phyloP scores from a whole-genome alignment of 2,888 invertebrate genomes.

The Saturnia pavonia region DNA sequence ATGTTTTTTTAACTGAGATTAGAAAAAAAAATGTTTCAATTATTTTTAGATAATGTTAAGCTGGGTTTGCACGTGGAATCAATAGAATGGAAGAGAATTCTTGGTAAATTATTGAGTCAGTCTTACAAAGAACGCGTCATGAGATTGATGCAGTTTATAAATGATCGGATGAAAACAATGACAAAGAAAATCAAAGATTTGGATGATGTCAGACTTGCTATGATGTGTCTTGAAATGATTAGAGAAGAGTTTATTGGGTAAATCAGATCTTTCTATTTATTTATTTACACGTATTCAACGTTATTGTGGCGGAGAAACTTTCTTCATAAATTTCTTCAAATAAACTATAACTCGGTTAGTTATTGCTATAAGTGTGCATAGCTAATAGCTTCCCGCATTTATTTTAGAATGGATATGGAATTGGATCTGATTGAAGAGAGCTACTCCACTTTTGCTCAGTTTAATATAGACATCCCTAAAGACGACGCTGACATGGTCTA shows the following conservation, averaged over 20 bases:
- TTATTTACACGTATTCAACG: not conserved
- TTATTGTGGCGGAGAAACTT: not conserved
- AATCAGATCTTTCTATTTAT: conserved; percentile 10
- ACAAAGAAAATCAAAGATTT: conserved; percentile 87
- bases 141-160: conserved; percentile 88
- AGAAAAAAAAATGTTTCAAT: not conserved
- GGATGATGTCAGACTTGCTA: conserved; percentile 90
- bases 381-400: conserved; percentile 19
- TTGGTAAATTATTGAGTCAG: conserved; percentile 86
- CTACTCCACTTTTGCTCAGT: conserved; percentile 86
- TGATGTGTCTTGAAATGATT: conserved; percentile 89
- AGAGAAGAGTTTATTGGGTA: conserved; percentile 88
- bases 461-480: conserved; percentile 85
- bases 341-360: not conserved
- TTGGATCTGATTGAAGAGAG: conserved; percentile 90
- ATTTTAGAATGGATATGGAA: conserved; percentile 86
- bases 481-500: conserved; percentile 92
- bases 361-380: not conserved
- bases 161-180: conserved; percentile 87
- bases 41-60: conserved; percentile 82
- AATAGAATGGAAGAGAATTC: conserved; percentile 88
- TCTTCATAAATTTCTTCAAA: no score
- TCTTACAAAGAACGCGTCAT: conserved; percentile 87
- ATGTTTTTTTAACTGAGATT: not conserved
- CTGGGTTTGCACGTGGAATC: conserved; percentile 87